Percentiles rank a stretch among this genome's conserved stretches.
These are phyloP conservation scores for Chloropsis hardwickii DNA, from an alignment of 2,113 vertebrate genomes.

Conservation along the genomic window DNA sequence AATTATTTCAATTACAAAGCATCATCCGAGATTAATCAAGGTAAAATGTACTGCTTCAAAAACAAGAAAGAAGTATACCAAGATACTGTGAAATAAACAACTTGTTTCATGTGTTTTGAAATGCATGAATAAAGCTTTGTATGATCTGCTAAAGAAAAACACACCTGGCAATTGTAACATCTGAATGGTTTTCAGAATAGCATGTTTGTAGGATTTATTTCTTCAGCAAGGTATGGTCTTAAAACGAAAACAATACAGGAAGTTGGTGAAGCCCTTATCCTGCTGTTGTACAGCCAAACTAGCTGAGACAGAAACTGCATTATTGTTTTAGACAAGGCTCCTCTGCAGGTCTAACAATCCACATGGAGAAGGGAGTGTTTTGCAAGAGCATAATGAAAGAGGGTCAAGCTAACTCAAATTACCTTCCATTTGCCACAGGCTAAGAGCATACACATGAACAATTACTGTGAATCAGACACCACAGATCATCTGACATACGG, in stretches of 20 bases:
- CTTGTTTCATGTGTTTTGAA: not conserved
- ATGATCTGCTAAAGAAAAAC: not conserved
- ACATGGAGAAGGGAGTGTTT: conserved; percentile 25
- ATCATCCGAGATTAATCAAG: not conserved
- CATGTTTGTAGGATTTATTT: not conserved
- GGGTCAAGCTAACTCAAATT: conserved; percentile 61
- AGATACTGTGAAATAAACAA: not conserved
- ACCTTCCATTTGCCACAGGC: conserved; percentile 56
- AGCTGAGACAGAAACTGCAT: not conserved
- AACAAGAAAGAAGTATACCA: not conserved
- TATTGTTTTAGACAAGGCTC: not conserved
- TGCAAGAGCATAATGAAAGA: conserved; percentile 21
- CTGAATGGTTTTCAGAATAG: not conserved
- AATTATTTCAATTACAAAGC: not conserved
- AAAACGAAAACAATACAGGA: not conserved
- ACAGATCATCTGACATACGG: conserved; percentile 57
- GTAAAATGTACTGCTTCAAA: not conserved
- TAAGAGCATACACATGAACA: conserved; percentile 43
- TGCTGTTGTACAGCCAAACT: not conserved
- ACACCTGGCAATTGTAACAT: not conserved
- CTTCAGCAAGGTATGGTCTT: not conserved
- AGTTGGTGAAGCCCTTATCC: not conserved
- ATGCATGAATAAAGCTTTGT: not conserved
- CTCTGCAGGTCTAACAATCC: conserved; percentile 24
- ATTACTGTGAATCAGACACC: conserved; percentile 58